phyloP scores from a whole-genome alignment of 2,113 vertebrate genomes.

The Lampris megalopsis region DNA sequence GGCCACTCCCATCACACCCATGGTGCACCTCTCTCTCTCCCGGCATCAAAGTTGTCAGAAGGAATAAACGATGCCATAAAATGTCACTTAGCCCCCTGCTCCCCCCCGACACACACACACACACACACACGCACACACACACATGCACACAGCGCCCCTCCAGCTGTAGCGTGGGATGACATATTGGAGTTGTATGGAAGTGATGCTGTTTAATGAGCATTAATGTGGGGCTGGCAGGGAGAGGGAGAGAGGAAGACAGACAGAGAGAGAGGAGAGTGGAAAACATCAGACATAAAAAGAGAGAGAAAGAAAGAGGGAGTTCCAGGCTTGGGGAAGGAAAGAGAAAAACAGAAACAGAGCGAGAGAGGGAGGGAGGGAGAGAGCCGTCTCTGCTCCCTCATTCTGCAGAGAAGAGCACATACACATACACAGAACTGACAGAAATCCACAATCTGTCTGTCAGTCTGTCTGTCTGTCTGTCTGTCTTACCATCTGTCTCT shows the following conservation, averaged over 20 bases:
- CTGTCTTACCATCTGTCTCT: too few relatives aligned
- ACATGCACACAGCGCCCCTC: conserved; percentile 1
- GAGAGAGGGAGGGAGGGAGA: too few relatives aligned
- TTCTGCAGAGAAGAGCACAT: too few relatives aligned
- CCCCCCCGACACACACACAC: too few relatives aligned
- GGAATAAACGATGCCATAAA: conserved; percentile 51
- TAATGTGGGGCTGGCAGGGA: conserved; percentile 54
- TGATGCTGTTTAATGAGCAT: conserved; percentile 61
- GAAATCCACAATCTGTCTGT: neutral
- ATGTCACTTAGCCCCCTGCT: conserved; percentile 46
- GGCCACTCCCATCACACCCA: neutral
- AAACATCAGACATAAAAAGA: neutral
- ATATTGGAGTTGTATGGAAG: conserved; percentile 61
- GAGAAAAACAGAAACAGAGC: too few relatives aligned
- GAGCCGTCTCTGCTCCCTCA: too few relatives aligned
- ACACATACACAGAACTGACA: neutral
- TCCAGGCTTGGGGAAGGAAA: neutral
- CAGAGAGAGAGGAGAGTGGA: too few relatives aligned
- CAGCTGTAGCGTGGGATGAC: conserved; percentile 51
- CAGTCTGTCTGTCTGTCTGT: too few relatives aligned
- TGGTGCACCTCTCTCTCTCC: neutral
- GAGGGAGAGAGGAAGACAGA: too few relatives aligned
- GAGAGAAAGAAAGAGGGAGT: neutral
- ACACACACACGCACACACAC: too few relatives aligned
- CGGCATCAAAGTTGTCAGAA: conserved; percentile 36